These are phyloP conservation scores for Albula glossodonta DNA, from an alignment of 2,113 vertebrate genomes.

Conservation along the genomic window DNA sequence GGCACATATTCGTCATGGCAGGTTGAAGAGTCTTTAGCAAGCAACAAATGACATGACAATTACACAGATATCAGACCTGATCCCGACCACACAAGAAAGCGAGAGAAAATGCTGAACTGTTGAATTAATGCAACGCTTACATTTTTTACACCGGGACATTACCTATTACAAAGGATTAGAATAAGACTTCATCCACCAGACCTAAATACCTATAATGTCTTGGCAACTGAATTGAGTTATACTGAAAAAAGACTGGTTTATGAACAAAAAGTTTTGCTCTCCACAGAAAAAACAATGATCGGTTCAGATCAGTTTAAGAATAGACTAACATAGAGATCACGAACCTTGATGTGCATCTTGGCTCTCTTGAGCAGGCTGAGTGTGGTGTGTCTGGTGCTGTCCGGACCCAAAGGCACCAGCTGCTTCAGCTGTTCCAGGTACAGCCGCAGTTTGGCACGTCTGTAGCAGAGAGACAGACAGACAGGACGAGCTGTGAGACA, in stretches of 20 bases:
- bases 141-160: too few species aligned
- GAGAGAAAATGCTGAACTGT: too few species aligned
- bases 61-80: not conserved
- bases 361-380: slow-evolving; percentile 96
- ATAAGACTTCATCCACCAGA: not conserved
- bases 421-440: slow-evolving; percentile 98
- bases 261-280: not conserved
- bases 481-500: not conserved
- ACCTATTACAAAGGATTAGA: too few species aligned
- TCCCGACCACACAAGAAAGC: not conserved
- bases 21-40: too few species aligned
- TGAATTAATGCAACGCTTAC: too few species aligned
- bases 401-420: slow-evolving; percentile 93
- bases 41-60: not conserved
- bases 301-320: not conserved
- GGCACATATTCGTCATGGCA: not conserved
- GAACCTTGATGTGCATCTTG: slow-evolving; percentile 98
- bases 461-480: slow-evolving; percentile 58
- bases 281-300: not conserved
- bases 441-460: slow-evolving; percentile 94
- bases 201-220: too few species aligned
- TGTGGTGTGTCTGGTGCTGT: slow-evolving; percentile 95
- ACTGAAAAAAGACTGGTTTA: not conserved
- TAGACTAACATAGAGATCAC: not conserved
- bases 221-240: not conserved